Base-by-base conservation (phyloP, 2,888 invertebrate species). In the Nasonia oneida region DNA sequence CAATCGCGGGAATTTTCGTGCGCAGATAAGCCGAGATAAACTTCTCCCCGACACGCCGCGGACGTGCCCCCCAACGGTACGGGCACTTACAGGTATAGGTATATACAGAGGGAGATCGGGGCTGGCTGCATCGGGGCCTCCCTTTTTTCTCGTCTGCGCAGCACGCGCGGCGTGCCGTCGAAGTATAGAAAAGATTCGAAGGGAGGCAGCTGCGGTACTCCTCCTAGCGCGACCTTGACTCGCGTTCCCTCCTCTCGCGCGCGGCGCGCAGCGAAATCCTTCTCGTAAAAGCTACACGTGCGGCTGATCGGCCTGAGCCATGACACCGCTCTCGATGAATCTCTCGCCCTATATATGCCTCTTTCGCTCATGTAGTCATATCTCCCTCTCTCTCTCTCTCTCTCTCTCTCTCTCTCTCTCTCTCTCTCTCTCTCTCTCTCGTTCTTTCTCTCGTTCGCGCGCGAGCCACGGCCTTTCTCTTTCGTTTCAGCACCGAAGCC, bases 181-280 rank as follows among this genome's bases (percentile, higher is more conserved):
- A n/a, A 4, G 33, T 53, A 39, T 53, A 15, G 74, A 47, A 61
- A 76, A 76, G 53, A 76, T 84, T 79, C 64, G 64, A 61, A 23
- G 74, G 70, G 14, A 23, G 42, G 83, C n/a, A n/a, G 4, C 12
- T 50, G 14, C 23, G 29, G 6, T 33, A 14, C 77, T 37, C 61
- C 53, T 57, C 50, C 18, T 78, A 75, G 29, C 29, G 29, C 29
- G 84, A 85, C 81, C 84, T 85, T 85, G 81, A 71, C 84, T 84
- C 77, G 47, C 18, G 8, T 37, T 67, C 75, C 47, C 74, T 29
- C 33, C 12, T 33, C 47, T 23, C 64, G 37, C 33, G 37, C 37
- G 18, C 33, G 10, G 5, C 3, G 29, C 23, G 15, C 29, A 50
- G 74, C 39, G n/a, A 67, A 74, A 70, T 70, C 70, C 84, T 74